A percentile compares a stretch with the other conserved stretches of the same genome.
Evolutionary conservation across 2,113 vertebrate genomes (phyloP).

Genomic region (Laticauda colubrina): DNA sequence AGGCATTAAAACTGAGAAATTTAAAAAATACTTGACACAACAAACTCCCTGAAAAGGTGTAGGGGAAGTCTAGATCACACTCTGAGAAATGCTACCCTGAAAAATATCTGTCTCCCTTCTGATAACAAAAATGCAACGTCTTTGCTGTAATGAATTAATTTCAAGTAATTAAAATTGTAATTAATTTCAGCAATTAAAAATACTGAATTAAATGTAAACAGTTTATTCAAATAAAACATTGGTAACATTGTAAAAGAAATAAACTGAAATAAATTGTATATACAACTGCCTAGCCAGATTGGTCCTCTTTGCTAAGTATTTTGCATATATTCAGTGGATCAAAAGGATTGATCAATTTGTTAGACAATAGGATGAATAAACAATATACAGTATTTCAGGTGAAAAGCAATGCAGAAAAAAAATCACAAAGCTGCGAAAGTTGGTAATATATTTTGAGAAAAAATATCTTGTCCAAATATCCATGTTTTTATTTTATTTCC

Average conservation of each 20-base stretch:
- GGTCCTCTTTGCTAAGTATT: background rate
- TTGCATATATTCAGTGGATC: background rate
- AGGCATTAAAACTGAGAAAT: background rate
- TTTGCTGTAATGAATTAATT: background rate
- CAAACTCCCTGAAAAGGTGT: background rate
- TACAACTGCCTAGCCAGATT: background rate
- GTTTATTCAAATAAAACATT: background rate
- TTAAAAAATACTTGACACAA: background rate
- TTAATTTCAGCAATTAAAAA: too few relatives aligned
- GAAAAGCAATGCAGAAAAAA: background rate
- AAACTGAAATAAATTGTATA: background rate
- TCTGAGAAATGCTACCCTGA: background rate
- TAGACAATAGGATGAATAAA: background rate
- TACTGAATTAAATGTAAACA: background rate
- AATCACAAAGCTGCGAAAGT: background rate
- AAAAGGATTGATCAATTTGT: background rate
- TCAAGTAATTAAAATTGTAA: background rate
- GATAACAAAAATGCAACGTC: background rate
- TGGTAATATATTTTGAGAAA: background rate
- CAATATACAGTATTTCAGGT: background rate
- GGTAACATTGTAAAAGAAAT: background rate
- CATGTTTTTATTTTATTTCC: background rate
- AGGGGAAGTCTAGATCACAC: background rate
- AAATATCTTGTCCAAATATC: background rate
- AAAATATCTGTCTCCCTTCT: background rate